These are phyloP conservation scores for Cactoblastis cactorum DNA, from an alignment of 2,888 invertebrate species.

Conservation along the genomic window DNA sequence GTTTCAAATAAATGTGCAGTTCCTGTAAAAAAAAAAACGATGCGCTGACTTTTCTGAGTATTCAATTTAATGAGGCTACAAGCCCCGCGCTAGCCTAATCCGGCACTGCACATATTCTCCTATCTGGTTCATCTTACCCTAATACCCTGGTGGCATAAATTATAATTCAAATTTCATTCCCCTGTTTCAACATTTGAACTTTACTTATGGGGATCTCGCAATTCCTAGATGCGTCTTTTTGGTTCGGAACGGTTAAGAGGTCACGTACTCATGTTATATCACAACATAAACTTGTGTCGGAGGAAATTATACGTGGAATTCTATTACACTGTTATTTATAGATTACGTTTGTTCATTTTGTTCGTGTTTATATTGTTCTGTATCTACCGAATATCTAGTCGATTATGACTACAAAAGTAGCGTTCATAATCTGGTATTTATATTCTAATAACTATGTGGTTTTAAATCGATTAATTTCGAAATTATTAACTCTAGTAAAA, in stretches of 20 bases:
- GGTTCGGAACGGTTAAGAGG: slow-evolving; percentile 10
- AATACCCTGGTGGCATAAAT: slow-evolving; percentile 56
- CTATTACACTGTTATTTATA: slow-evolving; percentile 8
- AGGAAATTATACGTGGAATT: slow-evolving; percentile 10
- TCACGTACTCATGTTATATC: slow-evolving; percentile 6
- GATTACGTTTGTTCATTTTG: slow-evolving; percentile 1
- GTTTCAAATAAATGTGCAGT: too few species aligned
- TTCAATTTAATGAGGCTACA: too few species aligned
- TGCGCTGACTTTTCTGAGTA: too few species aligned
- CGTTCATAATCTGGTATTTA: too few species aligned
- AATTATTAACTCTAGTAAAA: too few species aligned
- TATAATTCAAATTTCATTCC: slow-evolving; percentile 56
- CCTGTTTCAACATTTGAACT: slow-evolving; percentile 55
- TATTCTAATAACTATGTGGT: too few species aligned
- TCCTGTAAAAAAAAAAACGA: too few species aligned
- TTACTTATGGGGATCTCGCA: slow-evolving; percentile 42
- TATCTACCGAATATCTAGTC: too few species aligned
- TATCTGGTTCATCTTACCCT: slow-evolving; percentile 28
- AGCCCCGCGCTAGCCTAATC: too few species aligned
- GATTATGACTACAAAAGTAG: too few species aligned
- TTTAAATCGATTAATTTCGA: too few species aligned
- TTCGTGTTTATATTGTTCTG: not conserved
- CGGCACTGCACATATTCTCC: too few species aligned
- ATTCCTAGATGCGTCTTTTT: slow-evolving; percentile 29
- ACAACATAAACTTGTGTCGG: slow-evolving; percentile 10